These are phyloP conservation scores for Clarias macrocephalus DNA, from an alignment of 2,113 vertebrate species.

Conservation along the genomic window DNA sequence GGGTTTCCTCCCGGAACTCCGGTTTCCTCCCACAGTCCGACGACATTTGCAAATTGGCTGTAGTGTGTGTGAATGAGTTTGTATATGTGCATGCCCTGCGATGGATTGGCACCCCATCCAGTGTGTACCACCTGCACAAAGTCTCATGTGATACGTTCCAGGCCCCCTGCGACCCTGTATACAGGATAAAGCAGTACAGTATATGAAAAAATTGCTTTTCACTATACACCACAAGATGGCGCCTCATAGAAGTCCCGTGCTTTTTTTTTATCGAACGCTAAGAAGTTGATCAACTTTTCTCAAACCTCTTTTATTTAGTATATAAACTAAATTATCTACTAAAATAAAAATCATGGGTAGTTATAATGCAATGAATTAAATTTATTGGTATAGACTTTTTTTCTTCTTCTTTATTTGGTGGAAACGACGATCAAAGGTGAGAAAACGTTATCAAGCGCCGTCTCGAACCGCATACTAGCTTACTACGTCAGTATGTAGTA, in stretches of 20 bases:
- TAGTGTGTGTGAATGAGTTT: too few relatives aligned
- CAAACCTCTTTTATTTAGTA: not conserved
- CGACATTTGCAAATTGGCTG: too few relatives aligned
- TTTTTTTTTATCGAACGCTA: not conserved
- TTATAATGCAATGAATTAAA: not conserved
- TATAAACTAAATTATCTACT: not conserved
- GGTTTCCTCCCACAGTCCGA: too few relatives aligned
- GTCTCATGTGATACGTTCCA: too few relatives aligned
- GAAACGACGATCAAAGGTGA: not conserved
- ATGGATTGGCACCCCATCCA: too few relatives aligned
- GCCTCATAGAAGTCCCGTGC: not conserved
- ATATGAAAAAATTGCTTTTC: not conserved
- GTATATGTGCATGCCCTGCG: too few relatives aligned
- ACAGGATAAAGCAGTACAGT: too few relatives aligned
- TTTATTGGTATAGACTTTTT: not conserved
- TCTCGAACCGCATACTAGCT: not conserved
- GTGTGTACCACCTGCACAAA: too few relatives aligned
- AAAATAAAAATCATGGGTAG: not conserved
- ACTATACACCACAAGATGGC: slow-evolving; percentile 4
- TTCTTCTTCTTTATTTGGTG: not conserved
- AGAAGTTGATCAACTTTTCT: not conserved
- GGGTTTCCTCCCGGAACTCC: too few relatives aligned
- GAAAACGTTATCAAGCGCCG: not conserved
- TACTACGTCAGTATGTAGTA: not conserved
- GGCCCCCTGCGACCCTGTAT: too few relatives aligned